Evolutionary conservation across 2,113 vertebrate genomes (phyloP), one percentile per base, ranked within the genome.

Genomic region (Myrmecophaga tridactyla): DNA sequence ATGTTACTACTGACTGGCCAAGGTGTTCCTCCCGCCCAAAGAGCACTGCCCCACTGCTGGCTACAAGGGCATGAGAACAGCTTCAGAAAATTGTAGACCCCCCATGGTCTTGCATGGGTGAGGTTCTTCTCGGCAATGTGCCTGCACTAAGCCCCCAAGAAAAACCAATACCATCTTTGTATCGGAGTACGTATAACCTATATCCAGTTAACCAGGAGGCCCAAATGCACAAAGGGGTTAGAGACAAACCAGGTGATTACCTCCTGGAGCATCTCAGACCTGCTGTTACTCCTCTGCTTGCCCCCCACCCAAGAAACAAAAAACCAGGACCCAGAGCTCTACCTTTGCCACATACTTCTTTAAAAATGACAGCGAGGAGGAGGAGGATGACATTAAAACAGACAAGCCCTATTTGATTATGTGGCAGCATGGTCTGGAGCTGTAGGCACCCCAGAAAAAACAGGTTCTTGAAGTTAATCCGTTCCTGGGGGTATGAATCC

Each of bases 101-200:
- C 2, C 0, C 6, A 20, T 13, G 2, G 6, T 1, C 34, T 23
- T 0, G 0, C 20, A 1, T 1, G 3, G 1, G 2, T 2, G 7
- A 18, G 15, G 6, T 48, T 36, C n/a, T 51, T 39, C 73, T 46
- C 41, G 11, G 23, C 31, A 20, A 5, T 0, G 0, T 3, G 41
- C 8, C 29, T 6, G 48, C 17, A 6, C 46, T 20, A 34, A 18
- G 34, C 20, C 27, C 27, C 41, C 0, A 9, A 36, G 0, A 15
- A 56, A 76, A 56, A 46, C 56, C 27, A 29, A 17, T 25, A 11
- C 43, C n/a, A 15, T 31, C 73, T 25, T 39, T 51, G 70, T 25
- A 48, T 6, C 72, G 36, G 3, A 2, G 18, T 10, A 34, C 0
- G 0, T 0, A 31, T 6, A 46, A 3, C 4, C 2, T 3, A 6